Conservation (phyloP, 1,140 invertebrate genomes). For the Bombus huntii region DNA sequence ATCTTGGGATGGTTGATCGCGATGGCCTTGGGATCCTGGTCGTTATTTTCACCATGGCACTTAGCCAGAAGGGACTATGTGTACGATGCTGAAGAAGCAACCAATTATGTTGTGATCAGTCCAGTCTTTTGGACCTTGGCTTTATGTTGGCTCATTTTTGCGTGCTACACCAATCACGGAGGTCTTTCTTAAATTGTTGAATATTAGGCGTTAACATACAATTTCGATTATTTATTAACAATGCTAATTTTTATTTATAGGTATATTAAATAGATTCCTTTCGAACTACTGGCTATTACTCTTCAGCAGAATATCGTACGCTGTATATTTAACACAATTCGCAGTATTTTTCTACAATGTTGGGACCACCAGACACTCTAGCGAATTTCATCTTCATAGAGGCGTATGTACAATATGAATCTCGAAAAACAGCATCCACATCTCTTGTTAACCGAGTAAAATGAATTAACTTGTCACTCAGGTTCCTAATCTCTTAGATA, state of each 20-base stretch:
- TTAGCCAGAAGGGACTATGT: conserved; percentile 84
- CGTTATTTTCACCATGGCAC: conserved; percentile 85
- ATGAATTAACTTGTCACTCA: no score
- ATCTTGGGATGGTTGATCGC: conserved; percentile 84
- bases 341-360: conserved; percentile 86
- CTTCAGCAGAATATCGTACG: conserved; percentile 88
- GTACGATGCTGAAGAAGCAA: conserved; percentile 85
- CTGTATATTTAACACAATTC: conserved; percentile 89
- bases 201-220: neutral
- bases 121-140: conserved; percentile 85
- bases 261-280: conserved; percentile 85
- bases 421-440: no score
- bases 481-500: neutral
- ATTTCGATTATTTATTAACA: neutral
- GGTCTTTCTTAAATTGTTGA: conserved; percentile 74
- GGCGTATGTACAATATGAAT: conserved; percentile 78
- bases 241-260: conserved; percentile 77
- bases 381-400: conserved; percentile 83
- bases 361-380: conserved; percentile 83
- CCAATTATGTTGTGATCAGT: conserved; percentile 86
- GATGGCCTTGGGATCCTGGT: conserved; percentile 81
- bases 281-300: conserved; percentile 86
- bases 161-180: conserved; percentile 84
- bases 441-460: neutral
- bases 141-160: conserved; percentile 86